phyloP scores from a whole-genome alignment of 2,888 invertebrate species.

The Agrenia bidenticulata region DNA sequence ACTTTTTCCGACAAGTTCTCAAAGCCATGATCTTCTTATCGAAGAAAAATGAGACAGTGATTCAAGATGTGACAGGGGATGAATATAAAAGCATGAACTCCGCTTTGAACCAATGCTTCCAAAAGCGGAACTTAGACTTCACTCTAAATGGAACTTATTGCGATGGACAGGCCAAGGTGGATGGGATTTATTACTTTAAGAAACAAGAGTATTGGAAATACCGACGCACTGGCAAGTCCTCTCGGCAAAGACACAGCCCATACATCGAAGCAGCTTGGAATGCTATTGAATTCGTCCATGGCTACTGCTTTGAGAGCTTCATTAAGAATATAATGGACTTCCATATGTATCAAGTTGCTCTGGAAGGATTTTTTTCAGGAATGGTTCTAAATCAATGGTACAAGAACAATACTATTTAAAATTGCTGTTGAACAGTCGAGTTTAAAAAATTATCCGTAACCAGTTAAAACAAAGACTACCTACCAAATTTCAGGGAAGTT shows the following conservation, averaged over 20 bases:
- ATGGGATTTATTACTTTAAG: slow-evolving; percentile 7
- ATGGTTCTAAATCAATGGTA: slow-evolving; percentile 31
- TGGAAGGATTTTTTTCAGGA: slow-evolving; percentile 28
- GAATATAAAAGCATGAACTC: slow-evolving; percentile 14
- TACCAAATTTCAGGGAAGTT: neutral
- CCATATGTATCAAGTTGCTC: slow-evolving; percentile 27
- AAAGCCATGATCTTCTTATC: slow-evolving; percentile 19
- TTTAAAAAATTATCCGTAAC: no score
- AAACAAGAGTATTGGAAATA: slow-evolving; percentile 6
- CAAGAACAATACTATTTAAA: neutral
- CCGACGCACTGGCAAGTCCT: slow-evolving; percentile 21
- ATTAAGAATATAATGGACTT: slow-evolving; percentile 26
- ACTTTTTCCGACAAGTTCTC: slow-evolving; percentile 29
- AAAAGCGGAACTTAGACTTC: slow-evolving; percentile 7
- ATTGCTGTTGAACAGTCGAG: no score
- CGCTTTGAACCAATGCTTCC: slow-evolving; percentile 18
- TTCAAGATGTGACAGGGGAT: neutral
- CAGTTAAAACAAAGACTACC: no score
- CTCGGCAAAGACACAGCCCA: slow-evolving; percentile 39
- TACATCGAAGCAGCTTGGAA: slow-evolving; percentile 46
- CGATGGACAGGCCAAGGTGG: neutral
- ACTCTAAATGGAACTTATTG: slow-evolving; percentile 19
- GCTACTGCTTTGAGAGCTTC: slow-evolving; percentile 35
- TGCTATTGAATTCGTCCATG: slow-evolving; percentile 43
- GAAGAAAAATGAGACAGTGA: neutral